Percentiles rank a stretch among this genome's conserved stretches.
These are phyloP conservation scores for Reinhardtius hippoglossoides DNA, from an alignment of 2,113 vertebrate genomes.

Conservation along the genomic window DNA sequence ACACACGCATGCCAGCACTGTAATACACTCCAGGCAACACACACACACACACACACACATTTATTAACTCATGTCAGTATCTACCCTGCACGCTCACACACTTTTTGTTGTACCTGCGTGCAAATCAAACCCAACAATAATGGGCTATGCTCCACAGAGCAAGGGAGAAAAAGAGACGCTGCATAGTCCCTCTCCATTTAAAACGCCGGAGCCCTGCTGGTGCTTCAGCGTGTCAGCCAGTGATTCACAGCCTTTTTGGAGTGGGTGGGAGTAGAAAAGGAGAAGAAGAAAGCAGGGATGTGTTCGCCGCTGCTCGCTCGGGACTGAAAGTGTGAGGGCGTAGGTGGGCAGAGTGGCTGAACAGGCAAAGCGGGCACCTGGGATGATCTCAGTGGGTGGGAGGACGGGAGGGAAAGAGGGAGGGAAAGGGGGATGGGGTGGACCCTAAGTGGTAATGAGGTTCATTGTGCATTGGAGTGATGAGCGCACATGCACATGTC, in stretches of 20 bases:
- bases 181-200: conserved; percentile 34
- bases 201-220: conserved; percentile 59
- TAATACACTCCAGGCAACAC: conserved; percentile 27
- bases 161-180: conserved; percentile 24
- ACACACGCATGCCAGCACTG: conserved; percentile 18
- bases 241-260: conserved; percentile 76
- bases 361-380: conserved; percentile 79
- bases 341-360: conserved; percentile 81
- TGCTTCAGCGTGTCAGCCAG: conserved; percentile 67
- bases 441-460: conserved; percentile 63
- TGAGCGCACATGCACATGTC: conserved; percentile 14
- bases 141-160: conserved; percentile 44
- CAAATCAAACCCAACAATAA: conserved; percentile 40
- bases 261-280: conserved; percentile 80
- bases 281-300: conserved; percentile 72
- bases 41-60: conserved; percentile 2
- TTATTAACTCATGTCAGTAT: conserved; percentile 3
- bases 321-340: conserved; percentile 75
- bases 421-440: conserved; percentile 27
- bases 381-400: conserved; percentile 77
- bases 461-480: conserved; percentile 62
- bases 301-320: conserved; percentile 55
- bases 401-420: conserved; percentile 41
- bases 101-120: conserved; percentile 38
- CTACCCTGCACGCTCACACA: neutral